A percentile compares a stretch with the other conserved stretches of the same genome.
Evolutionary conservation across 2,113 vertebrate genomes (phyloP).

Genomic region (Halichoerus grypus): DNA sequence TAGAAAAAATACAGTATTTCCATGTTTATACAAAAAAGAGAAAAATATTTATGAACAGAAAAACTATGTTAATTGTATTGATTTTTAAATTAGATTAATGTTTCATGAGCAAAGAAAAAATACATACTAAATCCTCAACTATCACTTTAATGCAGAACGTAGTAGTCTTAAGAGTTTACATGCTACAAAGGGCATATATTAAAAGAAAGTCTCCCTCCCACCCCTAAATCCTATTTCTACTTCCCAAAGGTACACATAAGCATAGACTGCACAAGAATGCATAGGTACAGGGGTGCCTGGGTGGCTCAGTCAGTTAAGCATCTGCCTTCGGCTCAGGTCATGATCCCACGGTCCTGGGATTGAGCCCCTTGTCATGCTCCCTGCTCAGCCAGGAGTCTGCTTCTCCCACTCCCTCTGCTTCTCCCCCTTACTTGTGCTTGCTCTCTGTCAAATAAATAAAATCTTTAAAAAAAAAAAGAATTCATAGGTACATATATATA

Average conservation of each 20-base stretch:
- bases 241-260: background rate
- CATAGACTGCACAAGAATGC: background rate
- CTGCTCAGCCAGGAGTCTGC: background rate
- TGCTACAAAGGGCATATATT: background rate
- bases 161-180: background rate
- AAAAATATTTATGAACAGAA: background rate
- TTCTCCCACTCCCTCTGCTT: background rate
- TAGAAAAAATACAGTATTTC: background rate
- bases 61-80: background rate
- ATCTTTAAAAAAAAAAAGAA: background rate
- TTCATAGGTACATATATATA: background rate
- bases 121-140: background rate
- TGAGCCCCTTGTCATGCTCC: background rate
- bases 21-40: background rate
- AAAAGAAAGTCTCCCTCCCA: background rate
- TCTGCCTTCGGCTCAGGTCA: background rate
- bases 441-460: background rate
- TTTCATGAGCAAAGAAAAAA: conserved; percentile 43
- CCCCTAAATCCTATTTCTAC: conserved; percentile 1
- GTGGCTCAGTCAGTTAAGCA: no score
- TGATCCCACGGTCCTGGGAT: background rate
- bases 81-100: background rate
- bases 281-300: background rate
- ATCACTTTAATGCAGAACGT: background rate
- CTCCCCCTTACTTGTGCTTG: background rate